Percentiles rank a stretch among this genome's conserved stretches.
These are phyloP conservation scores for Andricus quercusramuli DNA, from an alignment of 2,888 invertebrate genomes.

Conservation along the genomic window DNA sequence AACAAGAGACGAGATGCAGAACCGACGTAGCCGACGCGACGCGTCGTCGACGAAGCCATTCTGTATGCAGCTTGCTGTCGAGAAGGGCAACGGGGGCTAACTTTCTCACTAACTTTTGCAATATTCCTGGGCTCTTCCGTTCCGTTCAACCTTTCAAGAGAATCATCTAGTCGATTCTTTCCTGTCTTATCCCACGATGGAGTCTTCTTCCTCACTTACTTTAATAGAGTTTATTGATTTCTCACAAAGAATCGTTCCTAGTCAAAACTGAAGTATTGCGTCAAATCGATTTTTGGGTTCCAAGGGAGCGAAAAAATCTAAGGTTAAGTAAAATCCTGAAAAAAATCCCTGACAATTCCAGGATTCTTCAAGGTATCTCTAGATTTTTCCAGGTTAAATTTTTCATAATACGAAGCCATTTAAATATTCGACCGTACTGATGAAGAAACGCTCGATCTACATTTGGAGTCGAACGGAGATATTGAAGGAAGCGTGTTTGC, in stretches of 20 bases:
- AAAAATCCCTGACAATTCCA: no score
- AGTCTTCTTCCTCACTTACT: not conserved
- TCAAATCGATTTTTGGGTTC: not conserved
- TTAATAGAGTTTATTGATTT: not conserved
- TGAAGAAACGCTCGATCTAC: no score
- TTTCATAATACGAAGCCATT: no score
- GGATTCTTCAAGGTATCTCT: no score
- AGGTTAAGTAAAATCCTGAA: no score
- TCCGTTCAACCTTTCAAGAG: conserved; percentile 57
- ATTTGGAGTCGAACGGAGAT: no score
- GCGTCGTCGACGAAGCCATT: conserved; percentile 56
- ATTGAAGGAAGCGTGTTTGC: no score
- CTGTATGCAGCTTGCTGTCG: conserved; percentile 66
- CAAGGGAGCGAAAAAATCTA: not conserved
- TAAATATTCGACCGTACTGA: no score
- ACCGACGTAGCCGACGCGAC: conserved; percentile 22
- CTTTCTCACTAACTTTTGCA: conserved; percentile 65
- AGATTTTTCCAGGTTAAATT: no score
- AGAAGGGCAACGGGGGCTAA: conserved; percentile 56
- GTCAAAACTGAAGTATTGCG: not conserved
- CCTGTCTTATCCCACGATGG: conserved; percentile 17
- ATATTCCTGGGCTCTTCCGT: conserved; percentile 68
- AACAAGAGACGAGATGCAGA: conserved; percentile 45
- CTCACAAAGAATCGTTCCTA: not conserved
- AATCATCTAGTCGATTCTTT: conserved; percentile 45